These are phyloP conservation scores for Gymnosoma rotundatum DNA, from an alignment of 2,888 invertebrate genomes.

Conservation along the genomic window DNA sequence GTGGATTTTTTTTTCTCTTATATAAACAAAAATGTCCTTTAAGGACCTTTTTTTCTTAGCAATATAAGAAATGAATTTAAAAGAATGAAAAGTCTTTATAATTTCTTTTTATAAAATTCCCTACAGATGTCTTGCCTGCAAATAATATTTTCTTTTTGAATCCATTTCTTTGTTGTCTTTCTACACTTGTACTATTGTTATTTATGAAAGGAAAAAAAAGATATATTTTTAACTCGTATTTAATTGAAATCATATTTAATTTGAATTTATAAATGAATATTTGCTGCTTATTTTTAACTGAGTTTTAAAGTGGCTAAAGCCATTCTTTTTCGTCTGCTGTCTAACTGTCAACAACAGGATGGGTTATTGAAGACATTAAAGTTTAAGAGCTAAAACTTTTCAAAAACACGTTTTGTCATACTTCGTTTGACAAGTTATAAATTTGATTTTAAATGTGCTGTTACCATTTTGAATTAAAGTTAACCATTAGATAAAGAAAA, in stretches of 20 bases:
- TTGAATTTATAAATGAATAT: conserved; percentile 23
- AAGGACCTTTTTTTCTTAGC: conserved; percentile 17
- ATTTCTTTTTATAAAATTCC: conserved; percentile 24
- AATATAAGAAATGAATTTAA: conserved; percentile 28
- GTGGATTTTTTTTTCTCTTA: conserved; percentile 26
- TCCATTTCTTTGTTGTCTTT: conserved; percentile 15
- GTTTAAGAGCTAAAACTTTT: no score
- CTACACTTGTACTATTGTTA: conserved; percentile 16
- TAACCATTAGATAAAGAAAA: no score
- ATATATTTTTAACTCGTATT: neutral
- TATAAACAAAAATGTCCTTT: conserved; percentile 40
- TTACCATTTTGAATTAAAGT: no score
- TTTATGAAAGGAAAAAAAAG: neutral
- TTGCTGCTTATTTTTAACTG: neutral
- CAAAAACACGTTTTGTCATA: no score
- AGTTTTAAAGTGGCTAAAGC: neutral
- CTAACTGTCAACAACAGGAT: neutral
- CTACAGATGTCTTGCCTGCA: conserved; percentile 36
- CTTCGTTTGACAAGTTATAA: no score
- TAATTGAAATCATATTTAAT: conserved; percentile 51
- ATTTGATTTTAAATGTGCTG: no score
- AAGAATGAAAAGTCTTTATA: conserved; percentile 14
- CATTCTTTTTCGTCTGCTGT: neutral
- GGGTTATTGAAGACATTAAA: no score
- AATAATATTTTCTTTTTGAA: conserved; percentile 50